Base-by-base conservation (phyloP, 1,140 invertebrate genomes). In the Meteorus sp. region DNA sequence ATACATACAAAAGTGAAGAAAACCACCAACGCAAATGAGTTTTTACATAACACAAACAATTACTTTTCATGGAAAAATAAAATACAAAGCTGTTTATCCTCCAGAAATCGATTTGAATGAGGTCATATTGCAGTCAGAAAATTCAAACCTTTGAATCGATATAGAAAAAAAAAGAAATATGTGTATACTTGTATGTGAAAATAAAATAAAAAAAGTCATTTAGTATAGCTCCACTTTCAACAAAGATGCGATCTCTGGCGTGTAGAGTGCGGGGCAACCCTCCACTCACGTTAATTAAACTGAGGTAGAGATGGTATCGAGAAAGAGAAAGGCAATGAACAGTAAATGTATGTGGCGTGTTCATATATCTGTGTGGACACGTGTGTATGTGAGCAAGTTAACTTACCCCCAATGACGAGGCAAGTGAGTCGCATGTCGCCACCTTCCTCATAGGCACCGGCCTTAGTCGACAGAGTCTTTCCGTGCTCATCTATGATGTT, bases 371-470 rank as follows among this genome's bases (percentile, higher is more conserved):
- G 23, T 37, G 8, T 48, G 23, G 22, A 17, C 45, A 35, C 22
- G 37, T 35, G 13, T 35, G 27, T 29, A 17, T 17, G 43, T 41
- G 17, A 19, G 22, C 15, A 63, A 60, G 19, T 57, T 44, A 19
- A 82, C 86, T 87, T 83, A 95, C 93, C 93, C 75, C 92, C 92
- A 33, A 83, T 85, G 31, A 93, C 92, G 56, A 90, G 84, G 77
- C 93, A 95, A 60, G 86, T 89, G 52, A 95, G 83, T 73, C 87
- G 86, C 79, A 94, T 86, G 57, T 88, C 85, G 9, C 88, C 86
- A 15, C 90, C 91, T 79, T 94, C 92, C 68, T 88, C 86, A 77
- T 93, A 95, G 43, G 93, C 92, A 44, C 92, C 92, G 27, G 92
- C 90, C 8, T 86, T 79, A 5, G 82, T 82, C 57, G 81, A 75